These are phyloP conservation scores for Osedax frankpressi DNA, from an alignment of 2,888 invertebrate species.

Conservation along the genomic window DNA sequence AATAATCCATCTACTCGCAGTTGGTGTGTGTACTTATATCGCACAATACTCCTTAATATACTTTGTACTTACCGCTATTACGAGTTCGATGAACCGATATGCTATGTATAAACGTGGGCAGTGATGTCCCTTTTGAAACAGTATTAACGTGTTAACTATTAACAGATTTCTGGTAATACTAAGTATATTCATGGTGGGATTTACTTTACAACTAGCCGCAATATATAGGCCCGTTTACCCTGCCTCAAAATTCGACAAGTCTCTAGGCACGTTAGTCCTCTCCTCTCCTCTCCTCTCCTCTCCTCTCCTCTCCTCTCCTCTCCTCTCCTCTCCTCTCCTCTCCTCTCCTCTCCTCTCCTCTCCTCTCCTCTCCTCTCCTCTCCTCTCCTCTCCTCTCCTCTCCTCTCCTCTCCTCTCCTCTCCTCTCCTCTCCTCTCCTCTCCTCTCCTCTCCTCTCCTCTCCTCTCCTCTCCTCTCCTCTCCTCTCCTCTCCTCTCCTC, in stretches of 20 bases:
- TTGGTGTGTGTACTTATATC: no score
- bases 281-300: slow-evolving; percentile 10
- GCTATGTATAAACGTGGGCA: no score
- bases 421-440: slow-evolving; percentile 10
- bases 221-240: slow-evolving; percentile 76
- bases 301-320: slow-evolving; percentile 14
- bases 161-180: slow-evolving; percentile 79
- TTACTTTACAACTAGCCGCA: slow-evolving; percentile 63
- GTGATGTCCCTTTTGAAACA: no score
- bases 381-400: slow-evolving; percentile 15
- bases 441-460: slow-evolving; percentile 14
- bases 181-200: slow-evolving; percentile 93
- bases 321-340: neutral
- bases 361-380: neutral
- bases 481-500: slow-evolving; percentile 14
- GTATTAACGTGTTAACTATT: no score
- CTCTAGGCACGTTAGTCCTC: slow-evolving; percentile 24
- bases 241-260: slow-evolving; percentile 49
- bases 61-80: no score
- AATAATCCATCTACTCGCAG: no score
- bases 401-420: neutral
- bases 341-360: slow-evolving; percentile 14
- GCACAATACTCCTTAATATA: no score
- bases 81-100: no score
- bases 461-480: neutral